Evolutionary conservation across 2,888 invertebrate genomes (phyloP).

Genomic region (Crocallis elinguaria): DNA sequence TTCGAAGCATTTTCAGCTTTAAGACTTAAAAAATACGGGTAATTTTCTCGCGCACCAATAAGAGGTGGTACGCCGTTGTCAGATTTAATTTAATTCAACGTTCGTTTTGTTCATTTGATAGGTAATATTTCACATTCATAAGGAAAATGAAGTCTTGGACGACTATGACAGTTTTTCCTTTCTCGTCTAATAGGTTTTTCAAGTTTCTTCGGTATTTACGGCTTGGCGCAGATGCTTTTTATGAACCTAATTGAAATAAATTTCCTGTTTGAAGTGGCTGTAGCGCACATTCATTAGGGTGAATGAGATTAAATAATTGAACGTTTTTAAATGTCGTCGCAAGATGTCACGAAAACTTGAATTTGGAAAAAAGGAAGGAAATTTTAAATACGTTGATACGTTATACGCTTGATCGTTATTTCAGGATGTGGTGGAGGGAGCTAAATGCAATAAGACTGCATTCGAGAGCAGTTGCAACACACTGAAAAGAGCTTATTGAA

Average conservation of each 20-base stretch:
- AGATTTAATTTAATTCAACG: constrained; percentile 35
- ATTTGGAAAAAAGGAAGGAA: background rate
- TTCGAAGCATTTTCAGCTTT: constrained; percentile 17
- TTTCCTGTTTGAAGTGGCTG: constrained; percentile 27
- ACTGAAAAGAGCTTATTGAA: too few species aligned
- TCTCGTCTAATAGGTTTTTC: constrained; percentile 40
- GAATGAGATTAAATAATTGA: constrained; percentile 13
- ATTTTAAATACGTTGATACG: background rate
- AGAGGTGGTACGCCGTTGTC: constrained; percentile 5
- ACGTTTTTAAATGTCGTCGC: constrained; percentile 1
- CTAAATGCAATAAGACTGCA: too few species aligned
- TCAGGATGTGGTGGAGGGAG: too few species aligned
- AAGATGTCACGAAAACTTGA: background rate
- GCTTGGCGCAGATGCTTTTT: constrained; percentile 36
- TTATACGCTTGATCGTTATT: too few species aligned
- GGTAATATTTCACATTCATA: constrained; percentile 40
- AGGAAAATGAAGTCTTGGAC: constrained; percentile 34
- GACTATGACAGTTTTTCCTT: constrained; percentile 32
- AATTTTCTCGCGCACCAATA: constrained; percentile 14
- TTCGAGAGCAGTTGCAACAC: too few species aligned
- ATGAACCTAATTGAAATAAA: constrained; percentile 35
- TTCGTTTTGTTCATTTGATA: constrained; percentile 38
- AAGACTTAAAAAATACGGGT: background rate
- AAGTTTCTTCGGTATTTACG: constrained; percentile 40
- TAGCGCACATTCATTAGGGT: constrained; percentile 26